Evolutionary conservation across 2,888 invertebrate species (phyloP), one percentile per base, ranked within the genome.

Genomic region (Dendrolimus pini): DNA sequence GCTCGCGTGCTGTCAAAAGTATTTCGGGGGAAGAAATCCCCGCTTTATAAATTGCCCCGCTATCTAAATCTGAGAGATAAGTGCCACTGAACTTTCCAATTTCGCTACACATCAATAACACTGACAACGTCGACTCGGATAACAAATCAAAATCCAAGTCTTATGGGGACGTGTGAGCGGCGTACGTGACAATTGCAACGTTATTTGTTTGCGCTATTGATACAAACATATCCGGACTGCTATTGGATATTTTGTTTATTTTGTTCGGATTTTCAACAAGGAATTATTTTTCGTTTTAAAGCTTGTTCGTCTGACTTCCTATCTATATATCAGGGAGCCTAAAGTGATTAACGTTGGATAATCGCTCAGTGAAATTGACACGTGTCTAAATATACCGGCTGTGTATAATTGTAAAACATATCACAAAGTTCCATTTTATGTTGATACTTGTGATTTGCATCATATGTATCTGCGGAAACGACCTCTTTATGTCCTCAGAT

Each of bases 41-140:
- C 78, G 80, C 83, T 83, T 88, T 89, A 89, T 89, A 89, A 89
- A 89, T 90, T 87, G 89, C 85, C 82, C 77, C 69, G 88, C 87
- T 88, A 89, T 89, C 87, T 89, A 86, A 87, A 89, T 89, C 88
- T 88, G 77, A 78, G 79, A 87, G 88, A 89, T 88, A 89, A 89
- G 85, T 83, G 82, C 82, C 80, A 75, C 85, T 87, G 85, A 89
- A 89, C 89, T 89, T 89, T 89, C 89, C 89, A 89, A 90, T 90
- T 89, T 85, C 83, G 86, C 83, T 80, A 87, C 89, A 88, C 89
- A 90, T 90, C 89, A 90, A 89, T 89, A 89, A 88, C 86, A 88
- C 74, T 86, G 89, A 88, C 89, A 82, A 75, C 69, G 69, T 69
- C 68, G 72, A 78, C 69, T 74, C 71, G 79, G 80, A 78, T 82